Evolutionary conservation across 1,140 invertebrate genomes (phyloP).

Genomic region (Papilio aristodemus): DNA sequence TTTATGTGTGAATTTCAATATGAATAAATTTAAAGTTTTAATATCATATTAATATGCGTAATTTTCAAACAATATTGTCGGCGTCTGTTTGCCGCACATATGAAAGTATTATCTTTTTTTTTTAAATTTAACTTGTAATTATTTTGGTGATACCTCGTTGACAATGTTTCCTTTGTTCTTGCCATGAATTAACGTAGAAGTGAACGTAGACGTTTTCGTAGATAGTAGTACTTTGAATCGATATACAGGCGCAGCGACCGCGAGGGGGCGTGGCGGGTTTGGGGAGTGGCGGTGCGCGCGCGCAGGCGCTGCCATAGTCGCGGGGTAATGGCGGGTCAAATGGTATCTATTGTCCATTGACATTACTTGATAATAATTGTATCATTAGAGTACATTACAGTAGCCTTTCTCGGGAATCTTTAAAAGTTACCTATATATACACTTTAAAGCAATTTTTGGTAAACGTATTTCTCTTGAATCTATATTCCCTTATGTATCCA

Average conservation of each 20-base stretch:
- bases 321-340: constrained; percentile 75
- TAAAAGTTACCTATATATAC: constrained; percentile 81
- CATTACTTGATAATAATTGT: constrained; percentile 80
- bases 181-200: constrained; percentile 76
- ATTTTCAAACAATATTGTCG: constrained; percentile 60
- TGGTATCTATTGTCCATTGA: constrained; percentile 80
- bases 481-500: constrained; percentile 80
- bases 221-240: constrained; percentile 74
- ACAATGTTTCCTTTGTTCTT: constrained; percentile 77
- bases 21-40: constrained; percentile 68
- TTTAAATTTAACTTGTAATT: constrained; percentile 54
- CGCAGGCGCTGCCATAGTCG: constrained; percentile 39
- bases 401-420: constrained; percentile 78
- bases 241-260: constrained; percentile 62
- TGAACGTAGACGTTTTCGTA: constrained; percentile 73
- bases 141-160: constrained; percentile 65
- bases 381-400: constrained; percentile 80
- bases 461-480: constrained; percentile 79
- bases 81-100: constrained; percentile 55
- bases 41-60: constrained; percentile 59
- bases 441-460: constrained; percentile 77
- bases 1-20: constrained; percentile 78
- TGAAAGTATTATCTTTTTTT: constrained; percentile 67
- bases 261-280: constrained; percentile 51
- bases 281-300: constrained; percentile 42